A percentile compares a stretch with the other conserved stretches of the same genome.
These are phyloP conservation scores for Polydesmus complanatus DNA, from an alignment of 2,888 invertebrate species.

Conservation along the genomic window DNA sequence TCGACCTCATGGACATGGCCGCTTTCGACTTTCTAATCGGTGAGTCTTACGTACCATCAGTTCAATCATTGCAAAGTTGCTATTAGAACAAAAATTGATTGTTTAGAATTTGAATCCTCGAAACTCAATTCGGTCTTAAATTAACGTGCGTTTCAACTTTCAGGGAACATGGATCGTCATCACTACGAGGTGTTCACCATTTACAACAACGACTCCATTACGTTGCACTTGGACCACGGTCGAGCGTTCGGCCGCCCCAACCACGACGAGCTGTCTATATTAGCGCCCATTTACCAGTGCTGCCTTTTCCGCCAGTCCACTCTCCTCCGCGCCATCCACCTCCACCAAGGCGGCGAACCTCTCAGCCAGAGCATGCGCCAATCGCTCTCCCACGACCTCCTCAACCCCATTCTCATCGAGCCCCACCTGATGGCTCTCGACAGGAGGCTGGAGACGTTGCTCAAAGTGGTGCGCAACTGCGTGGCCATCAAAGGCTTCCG, in stretches of 20 bases:
- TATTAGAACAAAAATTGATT: too few relatives aligned
- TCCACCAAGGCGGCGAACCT: conserved; percentile 27
- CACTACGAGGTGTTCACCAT: conserved; percentile 94
- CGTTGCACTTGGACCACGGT: conserved; percentile 90
- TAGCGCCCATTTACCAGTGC: conserved; percentile 90
- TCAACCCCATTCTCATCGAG: conserved; percentile 80
- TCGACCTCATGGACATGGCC: conserved; percentile 93
- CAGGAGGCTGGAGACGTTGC: conserved; percentile 63
- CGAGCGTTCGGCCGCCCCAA: conserved; percentile 84
- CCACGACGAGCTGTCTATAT: conserved; percentile 85
- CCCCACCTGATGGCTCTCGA: conserved; percentile 82
- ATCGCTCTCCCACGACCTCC: conserved; percentile 66
- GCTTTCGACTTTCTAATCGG: conserved; percentile 93
- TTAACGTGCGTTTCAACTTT: too few relatives aligned
- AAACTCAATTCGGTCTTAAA: too few relatives aligned
- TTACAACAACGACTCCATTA: conserved; percentile 89
- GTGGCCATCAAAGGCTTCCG: conserved; percentile 28
- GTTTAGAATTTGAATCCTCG: too few relatives aligned
- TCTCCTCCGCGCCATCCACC: conserved; percentile 51
- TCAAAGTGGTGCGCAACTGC: conserved; percentile 70
- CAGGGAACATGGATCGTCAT: conserved; percentile 90
- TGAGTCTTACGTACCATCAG: conserved; percentile 19
- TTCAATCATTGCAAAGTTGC: background rate
- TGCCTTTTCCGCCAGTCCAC: conserved; percentile 83
- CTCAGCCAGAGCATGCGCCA: conserved; percentile 62